Evolutionary conservation across 2,888 invertebrate genomes (phyloP).

Genomic region (Therioaphis trifolii): DNA sequence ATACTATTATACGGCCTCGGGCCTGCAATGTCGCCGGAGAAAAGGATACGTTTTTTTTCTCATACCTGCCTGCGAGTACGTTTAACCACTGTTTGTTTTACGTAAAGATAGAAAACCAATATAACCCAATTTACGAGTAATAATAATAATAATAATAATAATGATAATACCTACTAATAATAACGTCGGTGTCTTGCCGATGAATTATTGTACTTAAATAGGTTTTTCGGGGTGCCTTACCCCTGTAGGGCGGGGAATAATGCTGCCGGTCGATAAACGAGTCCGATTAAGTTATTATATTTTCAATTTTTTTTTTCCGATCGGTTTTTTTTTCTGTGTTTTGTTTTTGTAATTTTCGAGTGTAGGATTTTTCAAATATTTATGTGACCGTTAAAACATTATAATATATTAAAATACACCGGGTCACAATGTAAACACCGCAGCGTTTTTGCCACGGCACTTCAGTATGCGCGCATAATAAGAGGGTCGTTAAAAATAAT

Average conservation of each 20-base stretch:
- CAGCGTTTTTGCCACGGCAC: conserved; percentile 44
- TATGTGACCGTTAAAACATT: conserved; percentile 39
- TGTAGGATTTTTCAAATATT: conserved; percentile 36
- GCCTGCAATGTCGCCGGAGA: conserved; percentile 52
- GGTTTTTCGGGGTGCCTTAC: conserved; percentile 49
- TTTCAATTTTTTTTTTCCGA: conserved; percentile 35
- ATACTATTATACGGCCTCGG: conserved; percentile 27
- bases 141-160: conserved; percentile 13
- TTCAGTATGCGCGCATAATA: conserved; percentile 14
- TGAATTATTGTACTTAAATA: conserved; percentile 59
- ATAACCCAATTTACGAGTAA: conserved; percentile 57
- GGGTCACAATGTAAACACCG: conserved; percentile 13
- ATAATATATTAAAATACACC: background rate
- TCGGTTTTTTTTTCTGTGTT: background rate
- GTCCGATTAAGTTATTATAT: conserved; percentile 59
- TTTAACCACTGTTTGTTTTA: conserved; percentile 57
- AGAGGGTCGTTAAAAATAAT: conserved; percentile 60
- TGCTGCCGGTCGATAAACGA: conserved; percentile 54
- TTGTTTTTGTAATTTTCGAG: conserved; percentile 22
- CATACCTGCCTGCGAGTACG: conserved; percentile 6
- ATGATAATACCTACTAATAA: too few species aligned
- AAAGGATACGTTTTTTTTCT: conserved; percentile 41
- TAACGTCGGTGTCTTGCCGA: conserved; percentile 26
- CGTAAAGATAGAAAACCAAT: conserved; percentile 44
- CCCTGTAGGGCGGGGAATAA: conserved; percentile 13